Evolutionary conservation across 2,797 vertebrate species (phyloP), one percentile per base, ranked within the genome.

Genomic region (Pelobates cultripes): DNA sequence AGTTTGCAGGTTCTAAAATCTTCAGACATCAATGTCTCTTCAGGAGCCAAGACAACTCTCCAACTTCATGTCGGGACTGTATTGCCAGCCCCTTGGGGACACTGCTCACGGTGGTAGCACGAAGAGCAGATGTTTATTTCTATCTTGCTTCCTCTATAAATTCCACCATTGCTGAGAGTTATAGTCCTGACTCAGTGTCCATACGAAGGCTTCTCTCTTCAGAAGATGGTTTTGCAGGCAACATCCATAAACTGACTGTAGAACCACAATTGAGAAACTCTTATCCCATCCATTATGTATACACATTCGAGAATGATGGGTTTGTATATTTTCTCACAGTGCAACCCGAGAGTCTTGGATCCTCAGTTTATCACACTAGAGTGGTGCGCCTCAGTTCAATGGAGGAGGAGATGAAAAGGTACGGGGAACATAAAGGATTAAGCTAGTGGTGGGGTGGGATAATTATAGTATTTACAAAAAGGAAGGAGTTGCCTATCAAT

Each of bases 251-350:
- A 1, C 90, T 99, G 83, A 97, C 95, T 0, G 97, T 99, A 66
- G 90, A 96, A 70, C 95, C 96, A 0, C 85, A 70, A 0, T 89
- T 96, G 73, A 91, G 86, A 1, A 86, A 92, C 85, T 91, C 90
- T 0, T 98, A 98, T 88, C 91, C 88, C 51, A 96, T 99, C 15
- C 88, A 92, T 47, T 99, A 99, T 0, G 86, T 98, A 75, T 93
- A 98, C 90, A 97, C 96, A 84, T 99, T 99, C 61, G 85, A 84
- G 0, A 87, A 94, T 0, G 85, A 91, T 66, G 89, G 94, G 85
- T 94, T 95, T 1, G 95, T 98, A 83, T 99, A 97, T 87, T 97
- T 99, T 88, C 87, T 99, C 73, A 96, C 88, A 0, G 96, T 99
- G 44, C 98, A 99, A 86, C 94, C 89, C 0, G 92, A 96, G 73